Percentiles rank a stretch among this genome's conserved stretches.
These are phyloP conservation scores for Lumbricus terrestris DNA, from an alignment of 2,888 invertebrate species.

Conservation along the genomic window DNA sequence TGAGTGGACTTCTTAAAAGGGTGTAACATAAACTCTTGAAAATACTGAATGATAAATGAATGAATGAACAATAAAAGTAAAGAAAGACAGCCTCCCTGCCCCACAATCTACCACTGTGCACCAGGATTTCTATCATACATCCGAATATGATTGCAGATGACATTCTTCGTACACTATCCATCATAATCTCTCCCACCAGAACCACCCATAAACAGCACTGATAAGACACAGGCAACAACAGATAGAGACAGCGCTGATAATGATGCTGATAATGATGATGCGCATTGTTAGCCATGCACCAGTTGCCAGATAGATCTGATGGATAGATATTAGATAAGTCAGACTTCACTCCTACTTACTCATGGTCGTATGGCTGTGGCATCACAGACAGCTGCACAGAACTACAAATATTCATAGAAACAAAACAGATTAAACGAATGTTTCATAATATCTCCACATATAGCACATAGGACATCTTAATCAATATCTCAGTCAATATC, in stretches of 20 bases:
- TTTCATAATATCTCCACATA: not conserved
- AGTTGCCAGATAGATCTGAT: not conserved
- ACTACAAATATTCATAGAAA: not conserved
- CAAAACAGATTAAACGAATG: not conserved
- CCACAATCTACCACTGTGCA: not conserved
- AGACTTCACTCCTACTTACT: not conserved
- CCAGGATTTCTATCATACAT: not conserved
- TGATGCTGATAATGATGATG: too few relatives aligned
- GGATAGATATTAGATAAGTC: not conserved
- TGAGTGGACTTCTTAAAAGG: too few relatives aligned
- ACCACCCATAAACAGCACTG: not conserved
- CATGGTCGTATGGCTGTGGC: not conserved
- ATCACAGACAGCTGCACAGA: not conserved
- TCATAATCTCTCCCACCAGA: not conserved
- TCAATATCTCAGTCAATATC: not conserved
- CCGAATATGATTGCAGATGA: not conserved
- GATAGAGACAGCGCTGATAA: not conserved
- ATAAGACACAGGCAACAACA: not conserved
- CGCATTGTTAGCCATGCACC: too few relatives aligned
- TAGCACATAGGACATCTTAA: not conserved
- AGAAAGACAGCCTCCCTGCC: not conserved
- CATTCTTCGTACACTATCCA: not conserved
- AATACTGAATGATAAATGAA: too few relatives aligned
- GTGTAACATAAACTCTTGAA: too few relatives aligned
- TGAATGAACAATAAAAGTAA: too few relatives aligned